Base-by-base conservation (phyloP, 2,797 vertebrate genomes). In the Hyperoplus lanceolatus region DNA sequence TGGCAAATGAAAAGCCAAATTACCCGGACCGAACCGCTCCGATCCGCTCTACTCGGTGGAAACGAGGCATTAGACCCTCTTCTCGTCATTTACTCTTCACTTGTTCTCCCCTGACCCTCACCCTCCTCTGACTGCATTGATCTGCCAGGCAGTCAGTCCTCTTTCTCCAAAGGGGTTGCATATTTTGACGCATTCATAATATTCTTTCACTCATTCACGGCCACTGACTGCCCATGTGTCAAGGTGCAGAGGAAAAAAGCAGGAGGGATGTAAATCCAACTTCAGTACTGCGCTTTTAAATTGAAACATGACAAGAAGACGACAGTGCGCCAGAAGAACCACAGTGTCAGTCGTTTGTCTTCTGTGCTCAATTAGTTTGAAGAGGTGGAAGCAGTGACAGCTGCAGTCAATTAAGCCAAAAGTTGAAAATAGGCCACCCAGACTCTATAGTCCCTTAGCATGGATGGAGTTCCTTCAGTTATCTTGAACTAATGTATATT, bases 61-160 rank as follows among this genome's bases (percentile, higher is more conserved):
- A 21, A 21, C 21, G 21, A 21, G 21, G 21, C 21, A 21, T 21
- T 21, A 29, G 29, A 62, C 29, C 67, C 53, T 18, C 12, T 10
- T 73, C 69, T 57, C 46, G 0, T 49, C 70, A 59, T 72, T 50
- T 64, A 41, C 48, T 72, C 43, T 61, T 0, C 16, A 18, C 21
- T 29, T 69, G 8, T 76, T 42, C 64, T 65, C 77, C 38, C 57
- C 58, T 77, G 75, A 89, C 79, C 86, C 56, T 51, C 42, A 59
- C 58, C 68, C 65, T 72, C 70, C 76, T 67, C 70, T 45, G 53
- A 41, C 45, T 16, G 57, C 80, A 92, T 92, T 78, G 87, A 91
- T 92, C 87, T 85, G 81, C 87, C 87, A 91, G 57, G 76, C 83
- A 38, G 60, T 21, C 59, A 45, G 6, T 57, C 15, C 29, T n/a